Evolutionary conservation across 2,797 vertebrate genomes (phyloP), one percentile per base, ranked within the genome.

Genomic region (Acrossocheilus wenchowensis): DNA sequence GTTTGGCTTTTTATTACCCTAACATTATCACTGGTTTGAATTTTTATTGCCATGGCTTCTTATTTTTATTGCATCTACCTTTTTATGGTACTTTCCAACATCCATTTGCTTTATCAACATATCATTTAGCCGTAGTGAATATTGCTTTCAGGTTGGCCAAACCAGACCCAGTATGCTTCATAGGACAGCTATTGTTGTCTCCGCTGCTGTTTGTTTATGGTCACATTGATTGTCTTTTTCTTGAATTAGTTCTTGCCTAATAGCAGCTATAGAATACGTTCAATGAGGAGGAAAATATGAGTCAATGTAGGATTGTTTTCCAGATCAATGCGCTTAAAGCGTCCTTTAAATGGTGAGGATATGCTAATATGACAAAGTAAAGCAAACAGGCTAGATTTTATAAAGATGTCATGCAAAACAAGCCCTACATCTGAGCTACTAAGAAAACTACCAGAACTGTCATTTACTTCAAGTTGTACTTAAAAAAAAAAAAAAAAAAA

Each of bases 231-330:
- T 90, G 90, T 91, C 88, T 88, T 89, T 83, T 78, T 68, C 81
- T 41, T 21, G 52, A 72, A 34, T 11, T 43, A 36, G 86, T 89
- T 88, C 74, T 78, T 88, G 89, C 89, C 86, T 48, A 90, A 91
- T 86, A 87, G 73, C 62, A 60, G 78, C 75, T 83, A 89, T 87
- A 88, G 52, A 90, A 84, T 48, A 78, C 82, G 86, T 91, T 92
- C 92, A 94, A 92, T 89, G 90, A 91, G 90, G 88, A 90, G 91
- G 89, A 94, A 93, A 92, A 91, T 90, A 82, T 89, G 85, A 82
- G 86, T 85, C 89, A 91, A 84, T 82, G 81, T 88, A 90, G 89
- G 82, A 89, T 90, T 93, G 89, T 92, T 90, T 87, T 83, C 78
- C 86, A 87, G 34, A 86, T 82, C 82, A 69, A 79, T 92, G 89